Conservation (phyloP, 2,888 invertebrate genomes). For the Campoplex nolae region DNA sequence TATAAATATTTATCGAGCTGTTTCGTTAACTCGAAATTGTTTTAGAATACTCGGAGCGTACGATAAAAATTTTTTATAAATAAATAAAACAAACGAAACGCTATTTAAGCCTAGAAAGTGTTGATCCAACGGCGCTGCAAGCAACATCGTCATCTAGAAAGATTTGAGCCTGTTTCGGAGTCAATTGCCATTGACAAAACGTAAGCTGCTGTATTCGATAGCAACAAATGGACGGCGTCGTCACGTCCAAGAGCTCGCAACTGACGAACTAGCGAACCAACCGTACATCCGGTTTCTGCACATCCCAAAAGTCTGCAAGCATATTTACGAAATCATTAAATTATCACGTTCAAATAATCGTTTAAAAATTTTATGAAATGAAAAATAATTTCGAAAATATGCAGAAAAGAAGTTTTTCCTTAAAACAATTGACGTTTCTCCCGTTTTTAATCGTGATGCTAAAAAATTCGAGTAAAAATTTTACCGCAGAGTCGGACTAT, state of each 20-base stretch:
- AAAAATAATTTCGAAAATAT: too few relatives aligned
- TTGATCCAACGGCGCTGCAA: slow-evolving; percentile 78
- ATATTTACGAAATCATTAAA: neutral
- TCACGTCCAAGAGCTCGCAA: slow-evolving; percentile 82
- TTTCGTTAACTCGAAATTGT: neutral
- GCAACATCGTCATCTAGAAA: slow-evolving; percentile 83
- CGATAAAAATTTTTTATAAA: neutral
- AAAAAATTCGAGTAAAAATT: neutral
- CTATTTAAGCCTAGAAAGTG: slow-evolving; percentile 73
- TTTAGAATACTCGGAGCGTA: slow-evolving; percentile 3
- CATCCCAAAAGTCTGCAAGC: slow-evolving; percentile 78
- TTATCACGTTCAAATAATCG: too few relatives aligned
- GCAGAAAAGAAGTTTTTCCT: too few relatives aligned
- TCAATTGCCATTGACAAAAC: slow-evolving; percentile 79
- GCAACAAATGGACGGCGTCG: slow-evolving; percentile 81
- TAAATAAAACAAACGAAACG: neutral
- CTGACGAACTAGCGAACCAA: slow-evolving; percentile 80
- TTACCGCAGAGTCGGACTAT: slow-evolving; percentile 82
- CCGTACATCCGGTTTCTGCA: slow-evolving; percentile 80
- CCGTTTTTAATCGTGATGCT: too few relatives aligned
- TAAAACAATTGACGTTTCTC: too few relatives aligned
- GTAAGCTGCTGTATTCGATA: slow-evolving; percentile 81
- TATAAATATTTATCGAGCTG: neutral
- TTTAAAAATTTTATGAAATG: too few relatives aligned
- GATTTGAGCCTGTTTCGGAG: slow-evolving; percentile 83